These are phyloP conservation scores for Netta rufina DNA, from an alignment of 2,797 vertebrate genomes.

Conservation along the genomic window DNA sequence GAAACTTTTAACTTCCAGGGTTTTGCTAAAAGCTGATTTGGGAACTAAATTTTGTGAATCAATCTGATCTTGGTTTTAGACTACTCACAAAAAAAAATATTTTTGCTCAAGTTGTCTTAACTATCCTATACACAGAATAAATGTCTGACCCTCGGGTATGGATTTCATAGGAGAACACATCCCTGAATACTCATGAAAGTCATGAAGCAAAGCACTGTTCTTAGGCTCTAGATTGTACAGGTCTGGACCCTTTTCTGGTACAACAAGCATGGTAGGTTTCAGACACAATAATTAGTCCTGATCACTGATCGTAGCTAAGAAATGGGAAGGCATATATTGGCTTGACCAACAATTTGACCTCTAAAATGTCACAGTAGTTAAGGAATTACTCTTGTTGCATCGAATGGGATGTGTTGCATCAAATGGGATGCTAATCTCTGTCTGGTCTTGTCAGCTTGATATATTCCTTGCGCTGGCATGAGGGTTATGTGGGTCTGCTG, in stretches of 20 bases:
- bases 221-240: neutral
- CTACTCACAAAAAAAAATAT: neutral
- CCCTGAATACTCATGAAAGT: neutral
- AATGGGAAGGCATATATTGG: neutral
- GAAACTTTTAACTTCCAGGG: neutral
- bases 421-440: slow-evolving; percentile 1
- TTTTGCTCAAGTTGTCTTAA: neutral
- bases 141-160: neutral
- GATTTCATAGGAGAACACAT: neutral
- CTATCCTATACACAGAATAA: neutral
- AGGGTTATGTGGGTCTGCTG: neutral
- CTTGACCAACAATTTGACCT: slow-evolving; percentile 8
- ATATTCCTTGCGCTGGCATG: neutral
- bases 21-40: neutral
- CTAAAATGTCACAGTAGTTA: slow-evolving; percentile 11
- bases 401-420: neutral
- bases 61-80: neutral
- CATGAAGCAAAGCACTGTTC: neutral
- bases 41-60: neutral
- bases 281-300: neutral
- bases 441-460: neutral
- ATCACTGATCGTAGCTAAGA: neutral
- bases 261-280: neutral
- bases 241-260: neutral
- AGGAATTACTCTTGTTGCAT: slow-evolving; percentile 17